Conservation (phyloP, 2,797 vertebrate species). For the Orestias chungarensis region DNA sequence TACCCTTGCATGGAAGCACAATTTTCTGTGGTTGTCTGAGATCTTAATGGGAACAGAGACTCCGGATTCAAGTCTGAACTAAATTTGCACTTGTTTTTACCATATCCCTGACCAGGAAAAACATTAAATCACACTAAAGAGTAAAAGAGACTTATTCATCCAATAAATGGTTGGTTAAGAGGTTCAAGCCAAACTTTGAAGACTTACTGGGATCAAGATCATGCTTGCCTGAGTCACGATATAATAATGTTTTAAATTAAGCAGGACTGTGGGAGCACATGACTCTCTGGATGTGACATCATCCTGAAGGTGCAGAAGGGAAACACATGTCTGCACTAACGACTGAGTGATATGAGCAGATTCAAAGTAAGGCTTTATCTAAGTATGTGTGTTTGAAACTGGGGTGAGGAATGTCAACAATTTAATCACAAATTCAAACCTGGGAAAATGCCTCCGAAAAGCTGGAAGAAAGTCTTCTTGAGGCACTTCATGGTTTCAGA, state of each 20-base stretch:
- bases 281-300: conserved; percentile 76
- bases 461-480: background rate
- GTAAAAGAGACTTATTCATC: conserved; percentile 48
- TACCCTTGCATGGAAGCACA: conserved; percentile 37
- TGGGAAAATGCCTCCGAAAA: conserved; percentile 15
- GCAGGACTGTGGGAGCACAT: conserved; percentile 63
- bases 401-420: conserved; percentile 34
- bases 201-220: conserved; percentile 8
- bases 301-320: conserved; percentile 68
- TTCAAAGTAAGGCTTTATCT: conserved; percentile 43
- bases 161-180: conserved; percentile 36
- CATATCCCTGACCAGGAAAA: conserved; percentile 48
- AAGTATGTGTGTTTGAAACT: conserved; percentile 34
- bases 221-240: conserved; percentile 44
- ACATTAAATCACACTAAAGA: conserved; percentile 55
- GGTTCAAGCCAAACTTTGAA: conserved; percentile 21
- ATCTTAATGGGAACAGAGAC: conserved; percentile 60
- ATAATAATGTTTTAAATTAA: conserved; percentile 67
- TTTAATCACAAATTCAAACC: conserved; percentile 35
- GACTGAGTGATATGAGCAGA: conserved; percentile 46
- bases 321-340: conserved; percentile 71
- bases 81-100: background rate
- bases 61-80: conserved; percentile 60
- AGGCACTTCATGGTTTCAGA: conserved; percentile 13
- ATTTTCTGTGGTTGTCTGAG: conserved; percentile 20